Evolutionary conservation across 2,113 vertebrate species (phyloP), one percentile per base, ranked within the genome.

Genomic region (Xerus inauris): DNA sequence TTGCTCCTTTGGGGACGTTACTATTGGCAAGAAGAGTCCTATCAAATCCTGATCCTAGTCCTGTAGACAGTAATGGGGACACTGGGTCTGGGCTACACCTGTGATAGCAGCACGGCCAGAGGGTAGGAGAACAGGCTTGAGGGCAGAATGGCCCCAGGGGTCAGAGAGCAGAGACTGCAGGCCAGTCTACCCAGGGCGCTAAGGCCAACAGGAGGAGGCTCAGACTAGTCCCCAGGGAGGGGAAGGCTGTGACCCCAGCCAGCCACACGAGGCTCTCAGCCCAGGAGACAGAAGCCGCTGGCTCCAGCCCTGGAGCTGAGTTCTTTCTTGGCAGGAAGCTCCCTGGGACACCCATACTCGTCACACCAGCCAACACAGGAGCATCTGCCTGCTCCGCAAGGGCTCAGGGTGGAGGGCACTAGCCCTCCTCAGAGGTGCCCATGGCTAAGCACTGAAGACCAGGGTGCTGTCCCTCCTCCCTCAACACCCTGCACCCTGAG

Each of bases 311-410:
- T 0, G 1, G 32, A 57, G 38, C 20, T 1, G 22, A 40, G 57
- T 2, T 45, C 84, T 45, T 2, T 45, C 84, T 45, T 1, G 54
- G 65, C 20, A 79, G 57, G 35, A 85, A 72, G 3, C 30, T 12
- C 8, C 1, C 2, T 14, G 64, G 6, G 3, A 51, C 8, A 17
- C 14, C 28, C 38, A 6, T 28, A 28, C 1, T 12, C 13, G 54
- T 14, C 5, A 14, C 42, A 35, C 9, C 2, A 12, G 28, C 6
- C 5, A 13, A 20, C 1, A 7, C 1, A 5, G 0, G 1, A 42
- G 17, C 30, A 5, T 24, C 40, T 8, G 8, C 49, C 62, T 19
- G 8, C 51, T 3, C 47, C 2, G 24, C 24, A 19, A 24, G 69
- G 4, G 7, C 42, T 64, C 30, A 13, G 45, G 57, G 51, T 32